These are phyloP conservation scores for Chaenogobius annularis DNA, from an alignment of 2,113 vertebrate genomes.

Conservation along the genomic window DNA sequence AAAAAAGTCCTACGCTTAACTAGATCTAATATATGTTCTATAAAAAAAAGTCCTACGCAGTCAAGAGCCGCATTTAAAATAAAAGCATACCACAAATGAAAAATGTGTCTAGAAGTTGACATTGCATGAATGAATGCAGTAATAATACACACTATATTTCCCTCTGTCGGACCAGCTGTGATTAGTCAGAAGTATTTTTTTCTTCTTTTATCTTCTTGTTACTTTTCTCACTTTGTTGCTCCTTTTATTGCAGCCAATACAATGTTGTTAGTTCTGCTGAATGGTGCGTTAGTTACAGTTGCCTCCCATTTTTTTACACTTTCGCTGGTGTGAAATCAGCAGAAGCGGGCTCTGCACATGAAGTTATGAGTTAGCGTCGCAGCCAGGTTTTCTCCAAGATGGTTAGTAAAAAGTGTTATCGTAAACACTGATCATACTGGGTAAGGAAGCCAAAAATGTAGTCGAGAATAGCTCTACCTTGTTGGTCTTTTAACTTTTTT, in stretches of 20 bases:
- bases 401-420: conserved; percentile 8
- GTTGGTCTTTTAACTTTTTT: not conserved
- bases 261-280: conserved; percentile 23
- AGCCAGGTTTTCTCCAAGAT: not conserved
- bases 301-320: conserved; percentile 13
- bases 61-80: not conserved
- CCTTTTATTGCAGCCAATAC: conserved; percentile 3
- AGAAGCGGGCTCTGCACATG: conserved; percentile 14
- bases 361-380: conserved; percentile 19
- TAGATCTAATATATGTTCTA: not conserved
- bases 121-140: not conserved
- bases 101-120: conserved; percentile 3
- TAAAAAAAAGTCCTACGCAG: not conserved
- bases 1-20: too few relatives aligned
- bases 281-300: conserved; percentile 7
- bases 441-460: not conserved
- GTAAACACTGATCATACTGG: not conserved
- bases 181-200: not conserved
- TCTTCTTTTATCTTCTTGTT: not conserved
- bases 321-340: conserved; percentile 34
- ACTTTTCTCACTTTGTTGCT: not conserved
- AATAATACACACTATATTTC: not conserved
- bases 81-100: not conserved
- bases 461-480: not conserved
- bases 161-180: not conserved